Evolutionary conservation across 2,888 invertebrate species (phyloP), one percentile per base, ranked within the genome.

Genomic region (Stramonita haemastoma): DNA sequence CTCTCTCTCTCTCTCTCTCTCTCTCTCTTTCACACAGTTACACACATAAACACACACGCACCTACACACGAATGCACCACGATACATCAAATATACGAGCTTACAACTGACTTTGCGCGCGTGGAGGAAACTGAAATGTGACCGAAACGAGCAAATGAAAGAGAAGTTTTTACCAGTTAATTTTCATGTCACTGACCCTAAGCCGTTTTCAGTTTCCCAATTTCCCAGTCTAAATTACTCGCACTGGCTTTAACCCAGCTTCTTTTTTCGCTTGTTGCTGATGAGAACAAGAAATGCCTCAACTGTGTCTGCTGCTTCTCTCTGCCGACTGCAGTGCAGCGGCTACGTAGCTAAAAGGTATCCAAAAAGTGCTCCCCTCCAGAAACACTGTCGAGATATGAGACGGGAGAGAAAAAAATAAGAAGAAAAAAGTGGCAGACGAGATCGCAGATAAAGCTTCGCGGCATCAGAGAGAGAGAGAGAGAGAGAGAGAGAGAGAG

Each of bases 371-470:
- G 19, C 87, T 32, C 73, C 19, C 32, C 22, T 2, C 46, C 4
- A 46, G 70, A n/a, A 70, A 32, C 22, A 19, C 86, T 32, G 66
- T 17, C 26, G 29, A 57, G 57, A 85, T 26, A 85, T 13, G 56
- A 83, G 60, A 36, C 29, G 60, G 32, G 26, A 36, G 5, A 56
- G 34, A 32, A 34, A 26, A 13, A n/a, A 79, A 32, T 19, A 66
- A 29, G 22, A 19, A 36, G 34, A 34, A 86, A 26, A 66, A 70
- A 26, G 11, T 73, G 73, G 73, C 56, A 87, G 66, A n/a, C 46
- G 73, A 87, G 73, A 66, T 86, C 86, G 57, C 86, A 66, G 86
- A 86, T 86, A 86, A 86, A 86, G 29, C 86, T 60, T 34, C 86
- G 60, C 66, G 34, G 86, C 86, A 86, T 57, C 57, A 29, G 29